phyloP scores from a whole-genome alignment of 2,888 invertebrate species.

The Sepioteuthis lessoniana region DNA sequence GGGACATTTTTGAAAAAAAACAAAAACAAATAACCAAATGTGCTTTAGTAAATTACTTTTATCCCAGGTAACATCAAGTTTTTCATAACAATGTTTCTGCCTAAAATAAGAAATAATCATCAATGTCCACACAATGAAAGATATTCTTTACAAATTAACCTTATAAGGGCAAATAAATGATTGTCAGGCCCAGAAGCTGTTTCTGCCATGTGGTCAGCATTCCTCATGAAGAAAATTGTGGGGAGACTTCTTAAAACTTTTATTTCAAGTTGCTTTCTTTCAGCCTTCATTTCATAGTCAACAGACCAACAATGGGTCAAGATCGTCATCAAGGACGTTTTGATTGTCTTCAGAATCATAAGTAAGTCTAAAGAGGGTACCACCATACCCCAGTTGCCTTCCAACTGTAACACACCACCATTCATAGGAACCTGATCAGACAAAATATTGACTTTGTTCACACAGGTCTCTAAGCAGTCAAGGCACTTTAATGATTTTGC shows the following conservation, averaged over 20 bases:
- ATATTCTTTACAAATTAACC: not conserved
- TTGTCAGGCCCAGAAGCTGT: not conserved
- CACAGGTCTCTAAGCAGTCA: not conserved
- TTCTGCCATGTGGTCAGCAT: not conserved
- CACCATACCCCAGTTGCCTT: not conserved
- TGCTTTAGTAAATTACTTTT: too few species aligned
- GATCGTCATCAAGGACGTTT: not conserved
- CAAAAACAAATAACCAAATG: too few species aligned
- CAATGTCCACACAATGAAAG: not conserved
- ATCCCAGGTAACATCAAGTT: too few species aligned
- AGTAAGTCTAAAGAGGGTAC: not conserved
- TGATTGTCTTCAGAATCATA: not conserved
- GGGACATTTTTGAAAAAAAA: too few species aligned
- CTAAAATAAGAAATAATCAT: not conserved
- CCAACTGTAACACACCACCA: not conserved
- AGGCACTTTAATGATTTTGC: conserved; percentile 17
- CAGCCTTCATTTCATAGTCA: not conserved
- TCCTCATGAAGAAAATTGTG: not conserved
- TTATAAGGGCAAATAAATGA: not conserved
- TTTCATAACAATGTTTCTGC: too few species aligned
- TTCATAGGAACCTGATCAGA: not conserved
- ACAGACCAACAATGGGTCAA: not conserved
- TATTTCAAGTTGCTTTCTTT: not conserved
- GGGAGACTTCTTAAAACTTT: not conserved
- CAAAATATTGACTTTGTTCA: not conserved